Evolutionary conservation across 2,113 vertebrate genomes (phyloP), one percentile per base, ranked within the genome.

Genomic region (Phodopus roborovskii): DNA sequence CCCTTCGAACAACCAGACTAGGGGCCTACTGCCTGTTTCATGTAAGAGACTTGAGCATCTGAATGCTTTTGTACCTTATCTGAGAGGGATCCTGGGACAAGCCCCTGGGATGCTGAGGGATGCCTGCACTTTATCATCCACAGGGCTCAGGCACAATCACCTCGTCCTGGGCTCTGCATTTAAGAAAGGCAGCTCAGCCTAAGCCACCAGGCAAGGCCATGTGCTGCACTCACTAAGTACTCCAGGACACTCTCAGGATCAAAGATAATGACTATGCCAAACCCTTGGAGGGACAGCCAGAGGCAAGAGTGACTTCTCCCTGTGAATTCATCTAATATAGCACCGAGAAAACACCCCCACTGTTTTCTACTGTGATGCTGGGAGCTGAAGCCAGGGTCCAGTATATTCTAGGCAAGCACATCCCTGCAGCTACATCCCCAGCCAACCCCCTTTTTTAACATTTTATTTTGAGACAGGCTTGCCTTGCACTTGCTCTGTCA

Each of bases 271-370:
- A 90, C 97, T 95, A 98, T 15, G 39, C 68, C 91, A 96, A 98
- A 60, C 73, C 95, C 91, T 74, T 70, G 36, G 39, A 96, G 95
- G 58, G 92, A 96, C 36, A 71, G 70, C 28, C 92, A 58, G 94
- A 92, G 94, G 92, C 85, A 98, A 97, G 62, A 5, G 0, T 95
- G 91, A 97, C 95, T 96, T 97, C 88, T 85, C 79, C 74, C 92
- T 93, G 75, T 96, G 95, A 92, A 95, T 78, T 90, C 96, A 97
- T 96, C 97, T 97, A 95, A 98, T 97, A 81, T 30, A 96, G 48
- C 53, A 20, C 71, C 89, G 96, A 97, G 96, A 97, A 98, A 98
- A 95, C 85, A 92, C 19, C 28, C 95, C 96, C 92, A 83, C 73
- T 92, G 90, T 87, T 95, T 53, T 53, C 66, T 17, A n/a, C 26